phyloP scores from a whole-genome alignment of 2,888 invertebrate genomes.

The Tinea pellionella region DNA sequence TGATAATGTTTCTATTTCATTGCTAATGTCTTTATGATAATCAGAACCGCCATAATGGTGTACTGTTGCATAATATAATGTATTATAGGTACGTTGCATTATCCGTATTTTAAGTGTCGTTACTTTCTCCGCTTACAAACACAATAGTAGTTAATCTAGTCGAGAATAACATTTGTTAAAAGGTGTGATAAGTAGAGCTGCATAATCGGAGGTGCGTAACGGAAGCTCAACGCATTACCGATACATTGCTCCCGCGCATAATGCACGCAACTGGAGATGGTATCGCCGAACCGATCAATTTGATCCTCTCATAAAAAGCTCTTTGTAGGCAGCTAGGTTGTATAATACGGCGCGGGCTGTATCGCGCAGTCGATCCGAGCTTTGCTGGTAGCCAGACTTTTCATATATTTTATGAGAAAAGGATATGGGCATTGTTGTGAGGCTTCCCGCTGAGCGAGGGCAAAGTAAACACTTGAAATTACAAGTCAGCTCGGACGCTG shows the following conservation, averaged over 20 bases:
- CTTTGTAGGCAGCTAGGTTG: conserved; percentile 54
- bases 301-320: conserved; percentile 67
- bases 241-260: conserved; percentile 30
- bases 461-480: conserved; percentile 67
- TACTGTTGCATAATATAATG: not conserved
- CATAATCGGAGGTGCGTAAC: conserved; percentile 32
- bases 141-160: not conserved
- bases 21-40: conserved; percentile 8
- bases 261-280: conserved; percentile 51
- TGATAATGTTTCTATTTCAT: not conserved
- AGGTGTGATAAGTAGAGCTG: conserved; percentile 48
- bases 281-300: conserved; percentile 68
- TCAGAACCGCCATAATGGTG: not conserved
- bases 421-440: conserved; percentile 65
- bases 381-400: conserved; percentile 57
- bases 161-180: conserved; percentile 30
- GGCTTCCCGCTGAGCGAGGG: conserved; percentile 54
- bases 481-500: conserved; percentile 50
- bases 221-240: conserved; percentile 28
- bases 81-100: not conserved
- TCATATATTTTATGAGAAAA: conserved; percentile 70
- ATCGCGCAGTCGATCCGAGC: conserved; percentile 57
- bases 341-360: conserved; percentile 50
- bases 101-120: not conserved
- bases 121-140: conserved; percentile 11